Base-by-base conservation (phyloP, 2,797 vertebrate genomes). In the Sciurus carolinensis region DNA sequence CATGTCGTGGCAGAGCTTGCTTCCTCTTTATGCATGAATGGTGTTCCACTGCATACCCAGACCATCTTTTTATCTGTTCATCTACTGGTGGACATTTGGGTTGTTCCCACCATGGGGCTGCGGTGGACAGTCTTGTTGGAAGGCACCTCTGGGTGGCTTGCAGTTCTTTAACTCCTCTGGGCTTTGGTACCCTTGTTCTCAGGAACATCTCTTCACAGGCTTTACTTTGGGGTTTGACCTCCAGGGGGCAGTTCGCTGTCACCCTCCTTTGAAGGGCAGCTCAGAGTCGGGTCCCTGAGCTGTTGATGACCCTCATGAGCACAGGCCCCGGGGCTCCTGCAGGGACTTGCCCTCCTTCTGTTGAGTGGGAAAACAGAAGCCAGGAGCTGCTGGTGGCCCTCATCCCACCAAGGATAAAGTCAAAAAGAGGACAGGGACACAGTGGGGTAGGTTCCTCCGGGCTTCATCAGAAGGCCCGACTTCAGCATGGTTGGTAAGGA, bases 381-480 rank as follows among this genome's bases (percentile, higher is more conserved):
- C 26, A n/a, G 6, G 66, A 42, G 67, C 22, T 59, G 5, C 44
- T 66, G 30, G 42, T 22, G 20, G 20, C 33, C 50, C 17, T 52
- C 10, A 14, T 20, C 30, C 59, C 69, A 39, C 28, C 0, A 5
- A 81, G 44, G 52, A 47, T 33, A 36, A 83, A 77, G 28, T 1
- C 44, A 30, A 62, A 42, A 7, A 50, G 5, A 67, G 47, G 33
- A 24, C 8, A 86, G 64, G 33, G 42, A 33, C 14, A 24, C 66
- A 57, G 39, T 0, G 44, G 66, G 15, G 52, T 4, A 20, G 10
- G 15, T 9, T 17, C 30, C 20, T 52, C 0, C 0, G 10, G 22
- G 66, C 88, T 18, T 80, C 33, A 36, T 69, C 6, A 66, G 64
- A 44, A 13, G 4, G 6, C 0, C 50, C 13, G 52, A 44, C 28